These are phyloP conservation scores for Bombus difficillimus DNA, from an alignment of 1,140 invertebrate genomes.

Conservation along the genomic window DNA sequence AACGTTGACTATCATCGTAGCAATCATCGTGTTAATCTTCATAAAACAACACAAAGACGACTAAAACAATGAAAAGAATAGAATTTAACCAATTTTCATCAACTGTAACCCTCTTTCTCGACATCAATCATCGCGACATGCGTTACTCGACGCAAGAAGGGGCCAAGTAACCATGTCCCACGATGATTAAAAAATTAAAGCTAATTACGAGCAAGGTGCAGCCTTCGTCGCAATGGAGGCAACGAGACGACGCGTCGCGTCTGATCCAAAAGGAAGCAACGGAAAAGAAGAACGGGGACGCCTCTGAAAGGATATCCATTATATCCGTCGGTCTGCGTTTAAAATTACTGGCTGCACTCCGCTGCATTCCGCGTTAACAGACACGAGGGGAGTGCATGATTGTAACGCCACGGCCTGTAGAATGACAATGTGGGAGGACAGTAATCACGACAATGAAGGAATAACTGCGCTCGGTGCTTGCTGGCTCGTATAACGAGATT, in stretches of 20 bases:
- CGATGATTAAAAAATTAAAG: not conserved
- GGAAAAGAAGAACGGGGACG: not conserved
- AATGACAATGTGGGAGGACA: constrained; percentile 53
- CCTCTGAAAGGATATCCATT: constrained; percentile 41
- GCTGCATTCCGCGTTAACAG: not conserved
- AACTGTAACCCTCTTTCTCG: too few relatives aligned
- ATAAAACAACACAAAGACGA: too few relatives aligned
- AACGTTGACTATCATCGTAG: too few relatives aligned
- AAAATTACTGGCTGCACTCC: constrained; percentile 23
- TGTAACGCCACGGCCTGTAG: constrained; percentile 23
- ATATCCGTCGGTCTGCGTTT: constrained; percentile 34
- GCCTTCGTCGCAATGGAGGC: not conserved
- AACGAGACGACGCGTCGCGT: not conserved
- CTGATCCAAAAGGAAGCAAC: not conserved
- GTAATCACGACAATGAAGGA: constrained; percentile 69
- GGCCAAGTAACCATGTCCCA: not conserved
- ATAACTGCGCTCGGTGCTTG: constrained; percentile 54
- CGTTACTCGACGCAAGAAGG: not conserved
- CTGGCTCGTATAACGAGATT: constrained; percentile 58
- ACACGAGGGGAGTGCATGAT: constrained; percentile 39
- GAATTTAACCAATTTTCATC: too few relatives aligned
- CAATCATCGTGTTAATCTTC: too few relatives aligned
- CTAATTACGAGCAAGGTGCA: constrained; percentile 18
- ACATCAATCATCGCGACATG: too few relatives aligned
- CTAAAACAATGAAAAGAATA: too few relatives aligned